Base-by-base conservation (phyloP, 2,888 invertebrate genomes). In the Habroteleia sp. region DNA sequence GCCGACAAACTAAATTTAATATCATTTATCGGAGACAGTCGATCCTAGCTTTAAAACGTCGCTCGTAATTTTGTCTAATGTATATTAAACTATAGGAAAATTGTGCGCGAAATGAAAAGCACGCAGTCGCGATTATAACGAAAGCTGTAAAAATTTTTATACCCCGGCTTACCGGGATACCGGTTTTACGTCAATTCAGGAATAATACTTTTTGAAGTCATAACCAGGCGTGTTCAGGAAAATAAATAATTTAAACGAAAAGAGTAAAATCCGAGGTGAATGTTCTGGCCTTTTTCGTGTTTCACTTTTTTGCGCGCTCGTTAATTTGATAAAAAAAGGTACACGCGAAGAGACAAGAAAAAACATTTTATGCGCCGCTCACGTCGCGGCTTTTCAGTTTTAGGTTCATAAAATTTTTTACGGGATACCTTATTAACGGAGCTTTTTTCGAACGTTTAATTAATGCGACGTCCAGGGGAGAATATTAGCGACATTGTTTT, bases 151-250 rank as follows among this genome's bases (percentile, higher is more conserved):
- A 63, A 50, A 50, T 33, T 23, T 63, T 62, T 63, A 63, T 50
- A 63, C 41, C 50, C 50, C 33, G 63, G 16, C 50, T 56, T 46
- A 46, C 37, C 31, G 14, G 13, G 25, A 68, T 58, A 68, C 66
- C 56, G 66, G 56, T 68, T 68, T 66, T 58, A 58, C 56, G 23
- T 39, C 48, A 35, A 56, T 56, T 56, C 37, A 46, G 25, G 11
- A 68, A 68, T 68, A 68, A 65, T 65, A 29, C 35, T 54, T 44
- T 65, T 54, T 27, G 44, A 54, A 65, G 65, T 50, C 31, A 25
- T 41, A 50, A 50, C 23, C 41, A 17, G 31, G 48, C 20, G 25
- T 17, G 52, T 54, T 33, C 35, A 13, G 33, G 3, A 42, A 54
- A 44, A 54, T 65, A 54, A 65, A 44, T 41, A 44, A 54, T 54